Base-by-base conservation (phyloP, 35 echinoderm and acorn worm genomes). In the Strongylocentrotus purpuratus region DNA sequence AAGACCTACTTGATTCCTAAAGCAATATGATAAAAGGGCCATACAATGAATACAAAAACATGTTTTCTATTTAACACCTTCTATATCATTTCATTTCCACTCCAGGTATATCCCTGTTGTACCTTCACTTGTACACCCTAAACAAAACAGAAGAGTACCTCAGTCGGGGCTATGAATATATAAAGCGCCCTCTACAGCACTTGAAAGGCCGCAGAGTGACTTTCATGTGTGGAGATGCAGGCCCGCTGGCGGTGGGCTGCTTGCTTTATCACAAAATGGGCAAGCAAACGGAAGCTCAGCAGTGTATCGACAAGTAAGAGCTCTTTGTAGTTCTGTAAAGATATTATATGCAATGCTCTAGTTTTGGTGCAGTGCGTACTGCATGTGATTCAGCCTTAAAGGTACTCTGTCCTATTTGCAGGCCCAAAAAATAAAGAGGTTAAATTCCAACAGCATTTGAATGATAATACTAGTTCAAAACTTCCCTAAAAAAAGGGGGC, bases 201-300 rank as follows among this genome's bases (percentile, higher is more conserved):
- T 33, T 97, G n/a, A 90, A 92, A 89, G 95, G 88, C 8, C 28
- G 95, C 28, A 94, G 95, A 25, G 28, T n/a, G 18, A 96, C 97
- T 0, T 97, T 97, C 78, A 94, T 97, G 41, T 97, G 97, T 59
- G 97, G 97, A 14, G 97, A 96, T 95, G 94, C 89, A 25, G 97
- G 97, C 4, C 97, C 97, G 4, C 86, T 96, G 28, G 85, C 97
- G 11, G 94, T 97, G 4, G 97, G 97, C 5, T 28, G 94, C 33
- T 71, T 97, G 15, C 33, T 97, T 28, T 95, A 96, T 46, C 46
- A 96, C 33, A 95, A 86, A 48, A 46, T 94, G 85, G 90, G 94
- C 28, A 94, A 88, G 2, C 70, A 85, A 32, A 4, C 46, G 0
- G 90, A 95, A 90, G 86, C 61, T 46, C 88, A 90, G 91, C 95